Evolutionary conservation across 2,113 vertebrate species (phyloP), one percentile per base, ranked within the genome.

Genomic region (Ornithorhynchus anatinus): DNA sequence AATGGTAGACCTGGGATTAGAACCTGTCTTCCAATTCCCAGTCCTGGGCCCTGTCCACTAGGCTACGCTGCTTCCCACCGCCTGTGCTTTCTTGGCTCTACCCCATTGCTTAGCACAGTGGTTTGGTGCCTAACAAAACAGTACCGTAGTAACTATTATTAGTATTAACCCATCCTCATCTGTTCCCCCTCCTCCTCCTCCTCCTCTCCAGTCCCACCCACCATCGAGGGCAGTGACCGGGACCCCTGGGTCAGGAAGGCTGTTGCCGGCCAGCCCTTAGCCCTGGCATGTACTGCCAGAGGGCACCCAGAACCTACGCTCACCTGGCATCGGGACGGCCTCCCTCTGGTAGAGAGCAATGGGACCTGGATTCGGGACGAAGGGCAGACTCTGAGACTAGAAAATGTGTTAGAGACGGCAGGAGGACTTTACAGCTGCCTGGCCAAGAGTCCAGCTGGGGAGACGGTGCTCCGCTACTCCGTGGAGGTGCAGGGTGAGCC

Each of bases 321-420:
- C 76, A 93, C 89, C 84, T 96, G 95, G 96, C 67, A 95, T 61
- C 93, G 87, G 4, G 92, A 95, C 29, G 94, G 95, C n/a, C 88
- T 74, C 0, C 93, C 93, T 0, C 17, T 89, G 75, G 14, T 27
- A 0, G 69, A 79, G 20, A 77, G 47, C 75, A 82, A 82, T 0
- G 35, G 38, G 29, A 75, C 80, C 0, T 32, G 68, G 73, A 69
- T 90, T 32, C 53, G 71, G 61, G 65, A 33, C 0, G 74, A 48
- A 0, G 84, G 86, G 1, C 2, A 40, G 0, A 1, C 39, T 14
- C 84, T 92, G 52, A 53, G 63, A 38, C 72, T 90, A 48, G 63
- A 77, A 11, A 47, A 48, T 10, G 82, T 37, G 0, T 50, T 52
- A 5, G 82, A 77, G 64, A 66, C 80, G 0, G 48, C 83, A 0